Evolutionary conservation across 2,888 invertebrate genomes (phyloP), one percentile per base, ranked within the genome.

Genomic region (Miltochrista miniata): DNA sequence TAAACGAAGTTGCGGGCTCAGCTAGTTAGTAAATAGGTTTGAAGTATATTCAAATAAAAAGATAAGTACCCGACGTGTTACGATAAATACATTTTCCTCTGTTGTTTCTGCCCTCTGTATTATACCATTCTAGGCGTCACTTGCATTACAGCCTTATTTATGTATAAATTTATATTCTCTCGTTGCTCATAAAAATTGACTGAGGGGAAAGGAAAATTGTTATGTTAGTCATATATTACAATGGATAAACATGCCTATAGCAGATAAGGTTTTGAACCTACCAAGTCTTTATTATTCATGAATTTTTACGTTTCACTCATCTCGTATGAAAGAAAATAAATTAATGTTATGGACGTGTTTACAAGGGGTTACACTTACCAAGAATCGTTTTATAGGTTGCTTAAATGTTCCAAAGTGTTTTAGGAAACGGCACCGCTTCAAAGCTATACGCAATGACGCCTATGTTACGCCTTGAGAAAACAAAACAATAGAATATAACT

Each of bases 151-250:
- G n/a, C n/a, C n/a, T 45, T 45, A 45, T 37, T 37, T 29, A 12
- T 36, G 14, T 30, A 36, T 11, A 45, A 29, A 36, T 35, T 24
- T 43, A 43, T 45, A 9, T 37, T 37, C 30, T 11, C 11, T 18
- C 11, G 15, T 45, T n/a, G 14, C 30, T 30, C 31, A n/a, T 45
- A 45, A 45, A 45, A 45, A 45, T 15, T 38, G n/a, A 45, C 45
- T 37, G 31, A 18, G 31, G 14, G 36, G 37, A 9, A 45, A 30
- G 37, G 37, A n/a, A 45, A 45, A 45, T 45, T 45, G 45, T 45
- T 38, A 45, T 45, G 33, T 45, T 15, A 38, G 45, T 45, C 45
- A 38, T 45, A 45, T 45, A 45, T 45, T 44, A 36, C 29, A 45
- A 37, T 45, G 37, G 15, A 38, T 45, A 45, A 37, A 45, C 45